A percentile compares a stretch with the other conserved stretches of the same genome.
phyloP scores from a whole-genome alignment of 2,113 vertebrate genomes.

The Passer domesticus region DNA sequence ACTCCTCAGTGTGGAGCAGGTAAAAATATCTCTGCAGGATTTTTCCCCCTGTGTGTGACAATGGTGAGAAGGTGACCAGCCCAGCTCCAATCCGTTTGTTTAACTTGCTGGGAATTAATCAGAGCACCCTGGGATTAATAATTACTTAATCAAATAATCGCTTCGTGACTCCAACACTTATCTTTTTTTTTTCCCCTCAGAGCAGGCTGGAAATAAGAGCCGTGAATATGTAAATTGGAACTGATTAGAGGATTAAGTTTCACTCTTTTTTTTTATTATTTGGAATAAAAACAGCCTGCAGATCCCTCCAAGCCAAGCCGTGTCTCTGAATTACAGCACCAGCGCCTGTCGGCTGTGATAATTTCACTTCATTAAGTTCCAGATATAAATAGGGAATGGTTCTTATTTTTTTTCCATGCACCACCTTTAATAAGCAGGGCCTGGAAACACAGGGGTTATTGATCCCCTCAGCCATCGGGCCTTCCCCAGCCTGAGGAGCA shows the following conservation, averaged over 20 bases:
- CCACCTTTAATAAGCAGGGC: conserved; percentile 83
- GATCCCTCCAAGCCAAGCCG: conserved; percentile 78
- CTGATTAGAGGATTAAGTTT: conserved; percentile 89
- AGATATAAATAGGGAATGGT: conserved; percentile 87
- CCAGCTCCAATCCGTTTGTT: conserved; percentile 63
- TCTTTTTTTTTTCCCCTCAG: conserved; percentile 54
- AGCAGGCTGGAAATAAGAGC: conserved; percentile 76
- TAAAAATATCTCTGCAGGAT: conserved; percentile 43
- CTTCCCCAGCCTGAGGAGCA: conserved; percentile 56
- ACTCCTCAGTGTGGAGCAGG: conserved; percentile 56
- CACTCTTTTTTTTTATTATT: conserved; percentile 72
- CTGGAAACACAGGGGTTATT: conserved; percentile 81
- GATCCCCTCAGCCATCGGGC: conserved; percentile 67
- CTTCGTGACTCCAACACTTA: conserved; percentile 75
- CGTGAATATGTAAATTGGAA: conserved; percentile 89
- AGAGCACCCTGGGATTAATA: conserved; percentile 79
- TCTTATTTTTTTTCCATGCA: conserved; percentile 80
- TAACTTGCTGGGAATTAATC: conserved; percentile 79
- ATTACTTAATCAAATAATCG: conserved; percentile 87
- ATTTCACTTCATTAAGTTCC: conserved; percentile 95
- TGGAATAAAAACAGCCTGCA: conserved; percentile 90
- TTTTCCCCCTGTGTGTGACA: not conserved
- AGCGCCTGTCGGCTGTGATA: conserved; percentile 90
- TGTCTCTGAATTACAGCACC: conserved; percentile 79
- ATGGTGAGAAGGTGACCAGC: conserved; percentile 56